Evolutionary conservation across 2,113 vertebrate species (phyloP), one percentile per base, ranked within the genome.

Genomic region (Platichthys stellatus): DNA sequence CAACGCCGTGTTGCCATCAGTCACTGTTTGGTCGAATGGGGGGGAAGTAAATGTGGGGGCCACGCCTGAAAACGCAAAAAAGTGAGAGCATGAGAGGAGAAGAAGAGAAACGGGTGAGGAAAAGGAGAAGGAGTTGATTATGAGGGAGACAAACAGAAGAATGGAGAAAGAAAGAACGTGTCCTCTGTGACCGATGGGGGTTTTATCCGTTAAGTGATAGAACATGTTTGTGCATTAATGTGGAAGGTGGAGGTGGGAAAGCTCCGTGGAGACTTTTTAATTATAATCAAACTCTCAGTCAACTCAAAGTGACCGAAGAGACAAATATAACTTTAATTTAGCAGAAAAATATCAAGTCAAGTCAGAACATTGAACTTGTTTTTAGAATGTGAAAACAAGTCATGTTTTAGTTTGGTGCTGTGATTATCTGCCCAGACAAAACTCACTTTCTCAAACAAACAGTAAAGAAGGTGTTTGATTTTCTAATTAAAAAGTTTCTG

Each of bases 1-100:
- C 35, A 93, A 51, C 0, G 96, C 96, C 0, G 86, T 91, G 78
- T 93, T 94, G 0, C 97, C 96, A 18, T 98, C 96, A 0, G 97
- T 98, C 45, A 98, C 96, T 0, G 95, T 97, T 86, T 95, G 95
- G 73, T 99, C 95, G 20, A 82, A 81, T 0, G 96, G 96, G 14
- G 88, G 91, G 53, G 66, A 84, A 7, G 86, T 89, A 77, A 99
- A 97, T 0, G 88, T 76, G 23, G 98, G 97, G 12, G 95, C 94
- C 35, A 96, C 93, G 87, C 96, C 98, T 99, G 77, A 23, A 76
- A 86, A 87, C 38, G 85, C 74, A 81, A 31, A 11, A 11, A 9
- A 5, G n/a, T 58, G 26, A 63, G 5, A 71, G 38, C 23, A 18
- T 45, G 43, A 67, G 77, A 80, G 17, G 40, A 54, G 23, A 45